Percentiles rank a stretch among this genome's conserved stretches.
Conservation (phyloP, 2,888 invertebrate genomes). For the Standfussiana lucernea region DNA sequence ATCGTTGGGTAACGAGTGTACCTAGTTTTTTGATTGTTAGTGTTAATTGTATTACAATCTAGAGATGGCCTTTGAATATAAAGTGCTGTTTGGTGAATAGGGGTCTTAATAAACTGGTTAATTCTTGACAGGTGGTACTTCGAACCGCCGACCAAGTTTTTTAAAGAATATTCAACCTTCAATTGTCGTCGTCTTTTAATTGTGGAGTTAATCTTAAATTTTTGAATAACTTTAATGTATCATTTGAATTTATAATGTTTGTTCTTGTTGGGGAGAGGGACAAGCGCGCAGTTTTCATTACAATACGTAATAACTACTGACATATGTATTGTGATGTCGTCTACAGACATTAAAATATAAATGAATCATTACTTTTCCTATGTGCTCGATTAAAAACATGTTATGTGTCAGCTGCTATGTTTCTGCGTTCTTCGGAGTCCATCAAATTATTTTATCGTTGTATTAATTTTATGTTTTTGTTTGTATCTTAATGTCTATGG, state of each 20-base stretch:
- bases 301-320: conserved; percentile 50
- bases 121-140: conserved; percentile 68
- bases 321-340: conserved; percentile 42
- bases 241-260: conserved; percentile 69
- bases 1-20: conserved; percentile 70
- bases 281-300: conserved; percentile 49
- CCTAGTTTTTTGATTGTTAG: conserved; percentile 67
- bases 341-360: conserved; percentile 47
- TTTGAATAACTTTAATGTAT: conserved; percentile 59
- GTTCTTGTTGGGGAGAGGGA: conserved; percentile 32
- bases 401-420: conserved; percentile 39
- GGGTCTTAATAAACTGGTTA: conserved; percentile 59
- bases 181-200: conserved; percentile 72
- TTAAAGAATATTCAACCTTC: conserved; percentile 67
- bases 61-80: conserved; percentile 52
- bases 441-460: conserved; percentile 39
- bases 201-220: conserved; percentile 72
- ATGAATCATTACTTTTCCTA: conserved; percentile 54
- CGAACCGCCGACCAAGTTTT: conserved; percentile 46
- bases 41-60: conserved; percentile 58
- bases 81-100: conserved; percentile 7
- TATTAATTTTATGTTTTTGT: too few species aligned
- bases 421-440: conserved; percentile 11
- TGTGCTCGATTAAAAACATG: conserved; percentile 35
- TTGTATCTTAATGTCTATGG: too few species aligned